Percentiles rank a stretch among this genome's conserved stretches.
Conservation (phyloP, 2,113 vertebrate species). For the Scopus umbretta region DNA sequence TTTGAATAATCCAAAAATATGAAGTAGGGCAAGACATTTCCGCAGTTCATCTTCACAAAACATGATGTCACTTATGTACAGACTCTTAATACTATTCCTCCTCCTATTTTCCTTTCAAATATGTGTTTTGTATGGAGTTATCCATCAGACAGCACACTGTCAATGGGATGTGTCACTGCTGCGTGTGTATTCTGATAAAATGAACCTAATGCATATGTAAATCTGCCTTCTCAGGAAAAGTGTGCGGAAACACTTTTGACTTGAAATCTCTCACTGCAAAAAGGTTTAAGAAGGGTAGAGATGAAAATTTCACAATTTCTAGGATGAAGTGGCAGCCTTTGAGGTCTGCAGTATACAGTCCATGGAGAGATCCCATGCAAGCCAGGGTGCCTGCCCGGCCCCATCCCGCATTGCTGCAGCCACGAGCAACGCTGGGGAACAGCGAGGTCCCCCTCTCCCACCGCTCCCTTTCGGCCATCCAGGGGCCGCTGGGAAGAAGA, state of each 20-base stretch:
- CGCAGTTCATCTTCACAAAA: slow-evolving; percentile 17
- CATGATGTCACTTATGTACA: not conserved
- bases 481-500: not conserved
- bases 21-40: slow-evolving; percentile 23
- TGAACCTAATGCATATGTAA: slow-evolving; percentile 73
- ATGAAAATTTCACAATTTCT: slow-evolving; percentile 24
- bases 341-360: not conserved
- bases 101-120: slow-evolving; percentile 63
- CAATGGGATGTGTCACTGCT: slow-evolving; percentile 69
- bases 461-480: rapidly evolving
- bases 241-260: slow-evolving; percentile 64
- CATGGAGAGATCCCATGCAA: rapidly evolving
- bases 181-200: slow-evolving; percentile 65
- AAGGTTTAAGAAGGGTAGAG: slow-evolving; percentile 41
- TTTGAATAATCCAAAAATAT: slow-evolving; percentile 4
- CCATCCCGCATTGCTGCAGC: not conserved
- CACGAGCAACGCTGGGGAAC: rapidly evolving
- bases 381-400: rapidly evolving
- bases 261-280: slow-evolving; percentile 51
- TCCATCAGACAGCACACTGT: slow-evolving; percentile 63
- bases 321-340: not conserved
- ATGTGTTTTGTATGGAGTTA: slow-evolving; percentile 63
- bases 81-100: slow-evolving; percentile 62
- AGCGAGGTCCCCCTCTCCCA: not conserved
- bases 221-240: slow-evolving; percentile 65